phyloP scores from a whole-genome alignment of 2,888 invertebrate species.

The Zygothrica quintamaculata region DNA sequence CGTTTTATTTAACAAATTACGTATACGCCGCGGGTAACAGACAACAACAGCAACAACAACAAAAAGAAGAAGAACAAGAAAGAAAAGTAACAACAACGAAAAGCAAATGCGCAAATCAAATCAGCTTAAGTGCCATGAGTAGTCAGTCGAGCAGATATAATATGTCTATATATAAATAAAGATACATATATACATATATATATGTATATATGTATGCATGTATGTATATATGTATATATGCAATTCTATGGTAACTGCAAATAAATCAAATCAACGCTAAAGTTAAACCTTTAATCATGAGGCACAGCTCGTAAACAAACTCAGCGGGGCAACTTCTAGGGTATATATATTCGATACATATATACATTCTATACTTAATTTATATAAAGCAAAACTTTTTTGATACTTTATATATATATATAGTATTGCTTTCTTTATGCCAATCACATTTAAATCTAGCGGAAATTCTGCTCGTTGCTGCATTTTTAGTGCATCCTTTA shows the following conservation, averaged over 20 bases:
- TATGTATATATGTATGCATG: slow-evolving; percentile 13
- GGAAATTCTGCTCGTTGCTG: no score
- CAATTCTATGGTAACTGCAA: slow-evolving; percentile 8
- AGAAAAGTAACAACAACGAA: no score
- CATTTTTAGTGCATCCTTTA: no score
- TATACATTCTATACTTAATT: no score
- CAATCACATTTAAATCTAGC: no score
- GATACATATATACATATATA: slow-evolving; percentile 30
- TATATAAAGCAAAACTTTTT: neutral
- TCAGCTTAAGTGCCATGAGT: slow-evolving; percentile 61
- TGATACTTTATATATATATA: no score
- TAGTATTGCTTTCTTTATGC: no score
- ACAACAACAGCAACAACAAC: slow-evolving; percentile 15
- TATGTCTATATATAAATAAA: slow-evolving; percentile 7
- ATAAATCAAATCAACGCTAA: slow-evolving; percentile 53
- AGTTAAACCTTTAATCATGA: slow-evolving; percentile 39
- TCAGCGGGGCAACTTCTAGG: slow-evolving; percentile 22
- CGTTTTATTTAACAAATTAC: slow-evolving; percentile 72
- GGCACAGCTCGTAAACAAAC: slow-evolving; percentile 27
- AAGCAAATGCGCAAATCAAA: slow-evolving; percentile 56
- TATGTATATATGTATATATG: slow-evolving; percentile 12
- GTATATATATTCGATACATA: neutral
- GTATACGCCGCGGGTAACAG: slow-evolving; percentile 50
- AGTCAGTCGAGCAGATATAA: slow-evolving; percentile 59
- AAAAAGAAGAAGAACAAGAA: neutral